Evolutionary conservation across 2,113 vertebrate genomes (phyloP).

Genomic region (Chunga burmeisteri): DNA sequence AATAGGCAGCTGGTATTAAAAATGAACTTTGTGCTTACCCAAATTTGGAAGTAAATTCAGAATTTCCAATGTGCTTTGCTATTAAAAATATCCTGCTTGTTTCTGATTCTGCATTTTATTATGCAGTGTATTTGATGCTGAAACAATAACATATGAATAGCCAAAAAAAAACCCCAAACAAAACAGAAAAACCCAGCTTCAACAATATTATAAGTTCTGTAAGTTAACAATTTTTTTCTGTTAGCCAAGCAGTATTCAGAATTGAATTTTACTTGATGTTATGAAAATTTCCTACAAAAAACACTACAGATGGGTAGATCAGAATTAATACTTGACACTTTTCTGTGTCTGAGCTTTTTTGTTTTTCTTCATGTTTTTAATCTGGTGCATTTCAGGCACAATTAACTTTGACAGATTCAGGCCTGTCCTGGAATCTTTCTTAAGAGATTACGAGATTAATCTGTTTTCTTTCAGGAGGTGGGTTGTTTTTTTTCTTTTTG

Average conservation of each 20-base stretch:
- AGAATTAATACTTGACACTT: background rate
- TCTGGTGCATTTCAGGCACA: background rate
- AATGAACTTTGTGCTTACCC: background rate
- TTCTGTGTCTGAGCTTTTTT: background rate
- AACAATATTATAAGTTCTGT: background rate
- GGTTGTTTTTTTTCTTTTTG: background rate
- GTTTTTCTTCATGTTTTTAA: background rate
- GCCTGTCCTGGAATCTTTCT: constrained; percentile 23
- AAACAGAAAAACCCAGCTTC: background rate
- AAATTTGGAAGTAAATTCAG: constrained; percentile 12
- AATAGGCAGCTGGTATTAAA: background rate
- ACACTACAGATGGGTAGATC: background rate
- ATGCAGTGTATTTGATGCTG: background rate
- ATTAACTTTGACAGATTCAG: constrained; percentile 29
- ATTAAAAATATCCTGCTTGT: constrained; percentile 10
- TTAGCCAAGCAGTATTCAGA: background rate
- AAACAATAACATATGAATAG: background rate
- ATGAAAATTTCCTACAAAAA: background rate
- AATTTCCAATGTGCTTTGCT: constrained; percentile 1
- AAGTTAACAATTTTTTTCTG: background rate
- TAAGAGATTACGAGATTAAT: constrained; percentile 33
- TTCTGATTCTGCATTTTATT: background rate
- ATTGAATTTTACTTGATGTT: background rate
- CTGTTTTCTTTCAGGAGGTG: background rate
- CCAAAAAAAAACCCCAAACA: background rate